Evolutionary conservation across 2,113 vertebrate genomes (phyloP).

Genomic region (Tauraco erythrolophus): DNA sequence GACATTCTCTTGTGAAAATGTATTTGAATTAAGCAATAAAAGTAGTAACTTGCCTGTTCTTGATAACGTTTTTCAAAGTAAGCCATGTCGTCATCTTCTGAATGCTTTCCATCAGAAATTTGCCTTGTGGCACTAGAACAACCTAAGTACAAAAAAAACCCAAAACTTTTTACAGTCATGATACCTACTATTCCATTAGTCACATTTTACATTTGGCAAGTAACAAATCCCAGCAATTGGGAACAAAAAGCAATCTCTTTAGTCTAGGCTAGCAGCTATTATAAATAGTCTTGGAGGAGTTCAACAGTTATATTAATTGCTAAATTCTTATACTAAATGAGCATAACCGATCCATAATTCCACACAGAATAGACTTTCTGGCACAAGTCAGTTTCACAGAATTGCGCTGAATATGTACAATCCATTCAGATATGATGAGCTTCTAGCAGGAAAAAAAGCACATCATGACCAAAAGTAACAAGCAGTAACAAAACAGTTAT

Average conservation of each 20-base stretch:
- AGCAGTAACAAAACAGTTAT: background rate
- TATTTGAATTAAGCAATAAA: background rate
- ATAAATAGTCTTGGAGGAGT: background rate
- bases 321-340: background rate
- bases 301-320: background rate
- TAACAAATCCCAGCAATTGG: background rate
- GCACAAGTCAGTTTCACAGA: background rate
- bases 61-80: conserved; percentile 81
- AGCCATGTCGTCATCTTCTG: conserved; percentile 79
- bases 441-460: background rate
- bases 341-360: background rate
- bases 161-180: background rate
- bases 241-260: background rate
- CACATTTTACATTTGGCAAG: background rate
- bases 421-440: background rate
- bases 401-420: background rate
- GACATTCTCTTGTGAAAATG: background rate
- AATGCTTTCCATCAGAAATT: conserved; percentile 50
- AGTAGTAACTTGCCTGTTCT: conserved; percentile 71
- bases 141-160: conserved; percentile 24
- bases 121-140: conserved; percentile 44
- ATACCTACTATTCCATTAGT: background rate
- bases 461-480: background rate
- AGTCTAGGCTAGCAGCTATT: background rate
- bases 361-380: background rate